Percentiles rank a stretch among this genome's conserved stretches.
phyloP scores from a whole-genome alignment of 2,888 invertebrate species.

The Sesia apiformis region DNA sequence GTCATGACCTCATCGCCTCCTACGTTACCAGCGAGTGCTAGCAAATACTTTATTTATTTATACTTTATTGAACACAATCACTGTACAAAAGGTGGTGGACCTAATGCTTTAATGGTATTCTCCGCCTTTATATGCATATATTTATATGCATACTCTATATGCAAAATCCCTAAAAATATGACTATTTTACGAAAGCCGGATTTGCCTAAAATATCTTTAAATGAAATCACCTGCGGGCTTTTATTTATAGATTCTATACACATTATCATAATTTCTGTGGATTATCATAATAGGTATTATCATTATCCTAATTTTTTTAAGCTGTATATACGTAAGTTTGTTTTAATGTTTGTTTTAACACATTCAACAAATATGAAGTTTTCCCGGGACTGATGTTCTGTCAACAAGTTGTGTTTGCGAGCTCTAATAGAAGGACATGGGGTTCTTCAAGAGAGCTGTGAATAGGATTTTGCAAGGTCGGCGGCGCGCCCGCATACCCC shows the following conservation, averaged over 20 bases:
- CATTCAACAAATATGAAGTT: background rate
- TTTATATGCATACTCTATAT: too few species aligned
- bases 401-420: background rate
- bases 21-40: background rate
- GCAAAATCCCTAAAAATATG: too few species aligned
- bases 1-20: constrained; percentile 5
- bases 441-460: too few species aligned
- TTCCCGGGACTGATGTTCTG: background rate
- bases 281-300: background rate
- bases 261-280: background rate
- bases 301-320: background rate
- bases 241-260: background rate
- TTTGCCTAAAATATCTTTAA: background rate
- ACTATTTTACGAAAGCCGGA: too few species aligned
- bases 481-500: too few species aligned
- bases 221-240: background rate
- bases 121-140: too few species aligned
- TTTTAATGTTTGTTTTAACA: background rate
- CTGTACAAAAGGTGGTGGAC: too few species aligned
- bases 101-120: too few species aligned
- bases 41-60: too few species aligned
- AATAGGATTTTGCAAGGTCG: too few species aligned
- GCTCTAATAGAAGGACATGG: too few species aligned
- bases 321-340: background rate
- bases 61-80: too few species aligned